phyloP scores from a whole-genome alignment of 1,140 invertebrate species.

The Zaprionus africanus region DNA sequence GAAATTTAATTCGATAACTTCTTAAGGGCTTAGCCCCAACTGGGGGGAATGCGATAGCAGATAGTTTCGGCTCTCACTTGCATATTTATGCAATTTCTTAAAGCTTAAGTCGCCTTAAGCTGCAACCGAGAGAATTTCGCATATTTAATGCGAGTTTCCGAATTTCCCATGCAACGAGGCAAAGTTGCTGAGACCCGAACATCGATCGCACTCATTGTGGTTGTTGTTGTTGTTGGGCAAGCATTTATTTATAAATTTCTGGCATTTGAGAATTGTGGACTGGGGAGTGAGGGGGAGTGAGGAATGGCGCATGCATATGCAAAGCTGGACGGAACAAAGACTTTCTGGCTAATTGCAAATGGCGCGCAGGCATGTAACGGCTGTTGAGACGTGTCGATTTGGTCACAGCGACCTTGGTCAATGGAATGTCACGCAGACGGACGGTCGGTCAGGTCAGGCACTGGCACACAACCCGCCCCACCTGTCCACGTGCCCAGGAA shows the following conservation, averaged over 20 bases:
- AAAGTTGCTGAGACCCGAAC: not conserved
- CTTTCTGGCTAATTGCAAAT: slow-evolving; percentile 66
- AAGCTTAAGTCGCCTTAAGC: slow-evolving; percentile 25
- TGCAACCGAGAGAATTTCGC: slow-evolving; percentile 16
- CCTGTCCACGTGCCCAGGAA: not conserved
- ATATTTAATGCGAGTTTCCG: not conserved
- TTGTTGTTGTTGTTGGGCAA: not conserved
- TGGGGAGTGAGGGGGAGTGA: not conserved
- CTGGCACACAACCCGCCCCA: not conserved
- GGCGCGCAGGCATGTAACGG: slow-evolving; percentile 37
- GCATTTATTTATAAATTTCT: slow-evolving; percentile 43
- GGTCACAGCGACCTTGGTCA: slow-evolving; percentile 43
- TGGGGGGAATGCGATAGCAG: not conserved
- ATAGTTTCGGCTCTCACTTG: slow-evolving; percentile 1
- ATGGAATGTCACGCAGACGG: slow-evolving; percentile 65
- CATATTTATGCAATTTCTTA: slow-evolving; percentile 39
- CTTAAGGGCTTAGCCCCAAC: not conserved
- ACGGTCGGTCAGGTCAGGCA: slow-evolving; percentile 18
- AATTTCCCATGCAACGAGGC: not conserved
- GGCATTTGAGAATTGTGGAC: slow-evolving; percentile 15
- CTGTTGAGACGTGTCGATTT: slow-evolving; percentile 37
- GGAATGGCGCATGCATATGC: slow-evolving; percentile 59
- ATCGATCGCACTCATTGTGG: not conserved
- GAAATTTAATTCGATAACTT: slow-evolving; percentile 10
- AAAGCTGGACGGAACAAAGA: slow-evolving; percentile 28